Evolutionary conservation across 2,888 invertebrate genomes (phyloP), one percentile per base, ranked within the genome.

Genomic region (Drosophila siamana): DNA sequence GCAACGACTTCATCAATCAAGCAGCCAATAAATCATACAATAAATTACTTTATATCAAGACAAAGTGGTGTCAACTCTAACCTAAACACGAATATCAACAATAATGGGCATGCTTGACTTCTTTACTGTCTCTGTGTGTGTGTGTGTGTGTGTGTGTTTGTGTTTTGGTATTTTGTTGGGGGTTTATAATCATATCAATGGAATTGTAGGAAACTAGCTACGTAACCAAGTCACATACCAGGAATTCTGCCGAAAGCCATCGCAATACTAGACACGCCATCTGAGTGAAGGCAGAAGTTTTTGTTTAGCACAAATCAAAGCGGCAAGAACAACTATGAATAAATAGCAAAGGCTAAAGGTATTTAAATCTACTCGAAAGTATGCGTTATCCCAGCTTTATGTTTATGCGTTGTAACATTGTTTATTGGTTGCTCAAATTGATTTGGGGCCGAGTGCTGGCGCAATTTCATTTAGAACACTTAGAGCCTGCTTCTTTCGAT

Each of bases 1-100:
- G 59, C 64, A 78, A 66, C 66, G 71, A 80, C 83, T 88, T 79
- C 76, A 85, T 89, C 84, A 86, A 88, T 88, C 80, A 85, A 88
- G 57, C 50, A 59, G 55, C 63, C 72, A 66, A 88, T 89, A 88
- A 89, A 86, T 85, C 80, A 89, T 70, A 64, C 30, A 63, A 82
- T 79, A 76, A 88, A 86, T 86, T 64, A 64, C 69, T 68, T 63
- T 52, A 67, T 85, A 88, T 88, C 80, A 69, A 81, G 72, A 82
- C 83, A 84, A 74, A 86, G 74, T 63, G 64, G 44, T 88, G 78
- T 87, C 85, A 80, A 67, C 69, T 64, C 66, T 38, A 66, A 60
- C 22, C 56, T 26, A 62, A 50, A 52, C 63, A 68, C 62, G 38
- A 33, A 56, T 44, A 52, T 13, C 13, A 38, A 50, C 30, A 30